Evolutionary conservation across 2,797 vertebrate genomes (phyloP).

Genomic region (Holocentrus rufus): DNA sequence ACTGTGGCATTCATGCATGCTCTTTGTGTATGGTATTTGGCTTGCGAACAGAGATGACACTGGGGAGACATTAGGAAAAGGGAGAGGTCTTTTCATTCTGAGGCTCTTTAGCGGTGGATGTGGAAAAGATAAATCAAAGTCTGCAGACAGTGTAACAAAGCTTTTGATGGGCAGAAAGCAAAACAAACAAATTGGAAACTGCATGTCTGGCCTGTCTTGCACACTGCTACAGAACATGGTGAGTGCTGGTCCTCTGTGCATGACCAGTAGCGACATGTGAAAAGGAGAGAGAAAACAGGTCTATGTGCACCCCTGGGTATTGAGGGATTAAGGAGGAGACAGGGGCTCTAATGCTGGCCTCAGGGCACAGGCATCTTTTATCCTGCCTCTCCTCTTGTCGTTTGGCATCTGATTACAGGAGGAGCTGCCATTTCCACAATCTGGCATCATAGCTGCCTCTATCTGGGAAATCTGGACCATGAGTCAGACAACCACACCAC

Average conservation of each 20-base stretch:
- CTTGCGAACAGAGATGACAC: neutral
- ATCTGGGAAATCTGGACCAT: constrained; percentile 65
- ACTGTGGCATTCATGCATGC: neutral
- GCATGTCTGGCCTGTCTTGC: neutral
- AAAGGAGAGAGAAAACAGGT: constrained; percentile 13
- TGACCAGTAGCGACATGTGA: constrained; percentile 17
- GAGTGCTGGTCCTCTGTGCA: constrained; percentile 8
- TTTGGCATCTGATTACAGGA: constrained; percentile 69
- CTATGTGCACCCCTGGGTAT: constrained; percentile 48
- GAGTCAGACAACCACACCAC: constrained; percentile 29
- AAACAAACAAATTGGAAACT: neutral
- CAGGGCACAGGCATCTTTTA: constrained; percentile 71
- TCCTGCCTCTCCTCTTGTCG: constrained; percentile 54
- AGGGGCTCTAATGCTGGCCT: constrained; percentile 63
- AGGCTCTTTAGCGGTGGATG: neutral
- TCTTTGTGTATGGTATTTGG: neutral
- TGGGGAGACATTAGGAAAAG: neutral
- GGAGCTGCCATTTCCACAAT: constrained; percentile 68
- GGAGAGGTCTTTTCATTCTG: neutral
- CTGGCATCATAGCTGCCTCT: constrained; percentile 55
- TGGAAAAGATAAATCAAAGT: neutral
- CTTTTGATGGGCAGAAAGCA: constrained; percentile 3
- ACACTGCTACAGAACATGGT: neutral
- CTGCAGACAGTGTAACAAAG: neutral
- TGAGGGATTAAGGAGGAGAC: constrained; percentile 69